A percentile compares a stretch with the other conserved stretches of the same genome.
Evolutionary conservation across 2,113 vertebrate genomes (phyloP).

Genomic region (Leiothrix lutea): DNA sequence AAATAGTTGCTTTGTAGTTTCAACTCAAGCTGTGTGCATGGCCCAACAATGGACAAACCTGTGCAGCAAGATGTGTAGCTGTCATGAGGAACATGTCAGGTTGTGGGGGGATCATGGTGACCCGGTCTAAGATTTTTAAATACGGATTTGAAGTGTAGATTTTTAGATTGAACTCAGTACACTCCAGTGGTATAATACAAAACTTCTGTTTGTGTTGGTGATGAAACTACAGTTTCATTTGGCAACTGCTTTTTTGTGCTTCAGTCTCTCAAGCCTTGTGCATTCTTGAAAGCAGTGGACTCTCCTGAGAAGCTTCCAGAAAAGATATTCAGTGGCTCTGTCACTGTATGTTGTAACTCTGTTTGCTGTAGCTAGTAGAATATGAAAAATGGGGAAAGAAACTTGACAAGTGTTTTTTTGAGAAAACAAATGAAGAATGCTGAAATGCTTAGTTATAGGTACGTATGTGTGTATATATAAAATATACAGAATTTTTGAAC

Average conservation of each 20-base stretch:
- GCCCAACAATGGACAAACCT: background rate
- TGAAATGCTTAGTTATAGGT: background rate
- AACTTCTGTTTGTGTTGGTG: background rate
- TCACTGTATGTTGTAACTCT: background rate
- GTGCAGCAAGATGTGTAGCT: no score
- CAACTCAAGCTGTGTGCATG: background rate
- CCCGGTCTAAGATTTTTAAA: background rate
- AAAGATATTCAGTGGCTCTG: fast-evolving
- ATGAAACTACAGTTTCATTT: background rate
- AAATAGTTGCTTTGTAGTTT: background rate
- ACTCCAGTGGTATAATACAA: background rate
- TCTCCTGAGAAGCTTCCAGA: background rate
- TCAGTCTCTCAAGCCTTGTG: background rate
- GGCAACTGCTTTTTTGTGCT: background rate
- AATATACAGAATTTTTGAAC: background rate
- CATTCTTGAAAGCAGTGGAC: background rate
- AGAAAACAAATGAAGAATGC: background rate
- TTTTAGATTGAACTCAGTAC: background rate
- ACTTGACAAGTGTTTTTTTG: background rate
- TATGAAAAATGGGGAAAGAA: background rate
- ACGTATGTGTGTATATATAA: fast-evolving
- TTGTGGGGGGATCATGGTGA: background rate
- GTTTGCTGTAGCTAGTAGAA: background rate
- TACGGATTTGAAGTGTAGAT: background rate
- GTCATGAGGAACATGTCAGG: background rate